These are phyloP conservation scores for Stylophora pistillata DNA, from an alignment of 64 coral and sea anemone genomes.

Conservation along the genomic window DNA sequence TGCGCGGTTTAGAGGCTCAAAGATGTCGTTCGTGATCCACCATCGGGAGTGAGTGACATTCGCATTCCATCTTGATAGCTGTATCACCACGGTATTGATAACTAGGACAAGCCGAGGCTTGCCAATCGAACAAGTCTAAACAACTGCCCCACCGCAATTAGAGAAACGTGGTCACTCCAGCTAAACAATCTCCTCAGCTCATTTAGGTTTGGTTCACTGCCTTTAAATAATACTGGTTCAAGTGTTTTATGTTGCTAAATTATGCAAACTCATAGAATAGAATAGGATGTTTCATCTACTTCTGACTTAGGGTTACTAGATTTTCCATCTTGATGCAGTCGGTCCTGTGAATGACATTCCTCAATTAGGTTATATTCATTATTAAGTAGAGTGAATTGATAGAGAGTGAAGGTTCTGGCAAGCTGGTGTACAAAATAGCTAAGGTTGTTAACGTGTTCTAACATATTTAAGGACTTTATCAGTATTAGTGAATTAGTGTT, in stretches of 20 bases:
- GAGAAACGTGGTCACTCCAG: background rate
- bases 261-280: background rate
- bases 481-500: too few relatives aligned
- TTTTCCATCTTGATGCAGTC: background rate
- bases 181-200: background rate
- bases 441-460: too few relatives aligned
- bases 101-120: slow-evolving; percentile 8
- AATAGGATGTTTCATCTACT: background rate
- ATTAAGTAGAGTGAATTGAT: slow-evolving; percentile 19
- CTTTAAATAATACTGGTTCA: background rate
- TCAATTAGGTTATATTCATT: background rate
- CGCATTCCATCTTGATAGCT: slow-evolving; percentile 7
- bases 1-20: background rate
- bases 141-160: background rate
- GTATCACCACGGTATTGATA: slow-evolving; percentile 12
- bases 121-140: slow-evolving; percentile 22
- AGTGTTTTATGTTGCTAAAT: background rate
- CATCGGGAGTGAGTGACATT: background rate
- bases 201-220: background rate
- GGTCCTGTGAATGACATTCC: background rate
- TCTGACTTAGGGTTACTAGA: background rate
- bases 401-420: background rate
- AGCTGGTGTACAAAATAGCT: background rate
- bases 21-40: background rate
- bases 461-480: too few relatives aligned